Base-by-base conservation (phyloP, 2,888 invertebrate species). In the Drosophila anomalata region DNA sequence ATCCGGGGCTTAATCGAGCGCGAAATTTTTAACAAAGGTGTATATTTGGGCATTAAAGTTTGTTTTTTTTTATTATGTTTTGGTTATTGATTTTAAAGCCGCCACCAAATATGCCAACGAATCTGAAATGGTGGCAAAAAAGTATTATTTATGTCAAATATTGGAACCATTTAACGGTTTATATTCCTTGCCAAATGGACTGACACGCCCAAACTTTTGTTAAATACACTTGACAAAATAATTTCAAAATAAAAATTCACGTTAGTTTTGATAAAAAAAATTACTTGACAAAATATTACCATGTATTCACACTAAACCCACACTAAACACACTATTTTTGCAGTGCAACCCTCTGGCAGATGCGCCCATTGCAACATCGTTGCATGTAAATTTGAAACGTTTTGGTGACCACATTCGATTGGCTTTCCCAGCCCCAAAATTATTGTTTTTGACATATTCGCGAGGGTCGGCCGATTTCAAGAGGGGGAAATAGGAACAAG, bases 31-130 rank as follows among this genome's bases (percentile, higher is more conserved):
- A 65, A 65, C 54, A 66, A 53, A 48, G 53, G 55, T 62, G 46
- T 62, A 31, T 39, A 36, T 39, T 39, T 42, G 36, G 67, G 41
- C 53, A 52, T 60, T 44, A 68, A 51, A 20, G 14, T n/a, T 20
- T 22, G 14, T 62, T 50, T 39, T 60, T 47, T 60, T 42, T 17
- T 52, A 4, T 24, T 39, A 48, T 61, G 70, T 71, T 73, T 72
- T 47, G 53, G 54, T 56, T 77, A 78, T 88, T 83, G 80, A 80
- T 87, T 86, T 83, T 77, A 74, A 82, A 61, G 59, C 70, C 65
- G 46, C 50, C 36, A 42, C 59, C 73, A 73, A 72, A 73, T 72
- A 75, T 62, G 63, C 62, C 60, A 39, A 68, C 68, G 51, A 33
- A 53, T 55, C 46, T 54, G 14, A 46, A n/a, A 5, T 36, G 36